These are phyloP conservation scores for Ischnura elegans DNA, from an alignment of 2,888 invertebrate species.

Conservation along the genomic window DNA sequence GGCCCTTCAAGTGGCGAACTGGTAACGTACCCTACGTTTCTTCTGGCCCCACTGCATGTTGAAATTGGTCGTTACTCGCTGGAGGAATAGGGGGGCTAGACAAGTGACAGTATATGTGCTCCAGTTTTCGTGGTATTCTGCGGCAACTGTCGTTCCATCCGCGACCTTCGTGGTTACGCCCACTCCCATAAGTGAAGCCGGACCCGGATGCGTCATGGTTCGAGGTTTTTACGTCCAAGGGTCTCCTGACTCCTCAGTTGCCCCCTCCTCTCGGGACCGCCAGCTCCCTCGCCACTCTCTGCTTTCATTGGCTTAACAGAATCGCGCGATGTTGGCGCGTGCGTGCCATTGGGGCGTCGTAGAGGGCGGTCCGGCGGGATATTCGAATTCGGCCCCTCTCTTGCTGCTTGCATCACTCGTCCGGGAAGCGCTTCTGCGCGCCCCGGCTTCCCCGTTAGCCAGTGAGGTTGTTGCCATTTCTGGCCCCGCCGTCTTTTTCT, in stretches of 20 bases:
- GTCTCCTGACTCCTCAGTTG: background rate
- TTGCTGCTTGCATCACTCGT: background rate
- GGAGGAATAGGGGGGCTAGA: background rate
- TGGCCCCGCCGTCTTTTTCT: background rate
- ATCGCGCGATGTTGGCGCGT: constrained; percentile 63
- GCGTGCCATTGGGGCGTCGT: constrained; percentile 30
- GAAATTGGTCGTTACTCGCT: too few species aligned
- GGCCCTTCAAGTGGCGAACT: too few species aligned
- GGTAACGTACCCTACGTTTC: too few species aligned
- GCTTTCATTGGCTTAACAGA: background rate
- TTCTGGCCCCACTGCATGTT: too few species aligned
- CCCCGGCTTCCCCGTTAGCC: background rate
- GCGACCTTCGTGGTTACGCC: background rate
- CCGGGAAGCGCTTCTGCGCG: background rate
- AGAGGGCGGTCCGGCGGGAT: background rate
- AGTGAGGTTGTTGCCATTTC: background rate
- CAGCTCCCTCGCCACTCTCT: background rate
- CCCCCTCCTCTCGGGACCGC: background rate
- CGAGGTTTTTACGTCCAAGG: constrained; percentile 16
- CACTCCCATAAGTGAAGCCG: background rate
- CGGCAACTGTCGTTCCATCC: background rate
- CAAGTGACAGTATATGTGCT: too few species aligned
- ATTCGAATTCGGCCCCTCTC: background rate
- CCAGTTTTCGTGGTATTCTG: background rate
- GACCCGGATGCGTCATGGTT: constrained; percentile 24